A percentile compares a stretch with the other conserved stretches of the same genome.
phyloP scores from a whole-genome alignment of 2,888 invertebrate genomes.

The Leucania comma region DNA sequence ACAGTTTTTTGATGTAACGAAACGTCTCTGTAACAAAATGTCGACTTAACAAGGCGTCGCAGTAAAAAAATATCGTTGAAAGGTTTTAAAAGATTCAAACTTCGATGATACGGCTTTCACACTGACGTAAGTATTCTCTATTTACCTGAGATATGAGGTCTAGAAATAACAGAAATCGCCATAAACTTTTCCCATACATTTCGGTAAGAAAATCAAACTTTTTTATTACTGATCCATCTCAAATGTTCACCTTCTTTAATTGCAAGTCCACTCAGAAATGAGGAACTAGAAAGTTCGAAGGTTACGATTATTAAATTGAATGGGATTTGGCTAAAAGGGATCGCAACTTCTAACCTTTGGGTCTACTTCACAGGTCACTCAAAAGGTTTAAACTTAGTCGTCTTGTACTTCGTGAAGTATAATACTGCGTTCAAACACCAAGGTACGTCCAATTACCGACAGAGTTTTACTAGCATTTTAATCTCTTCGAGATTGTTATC shows the following conservation, averaged over 20 bases:
- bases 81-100: too few relatives aligned
- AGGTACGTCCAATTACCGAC: background rate
- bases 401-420: background rate
- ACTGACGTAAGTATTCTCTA: too few relatives aligned
- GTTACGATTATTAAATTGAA: slow-evolving; percentile 4
- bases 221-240: background rate
- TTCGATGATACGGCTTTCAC: too few relatives aligned
- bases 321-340: slow-evolving; percentile 26
- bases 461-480: background rate
- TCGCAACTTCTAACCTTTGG: background rate
- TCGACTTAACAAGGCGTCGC: too few relatives aligned
- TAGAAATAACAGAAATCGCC: too few relatives aligned
- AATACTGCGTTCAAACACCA: background rate
- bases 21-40: too few relatives aligned
- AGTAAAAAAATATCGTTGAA: too few relatives aligned
- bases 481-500: background rate
- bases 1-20: too few relatives aligned
- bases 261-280: background rate
- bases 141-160: too few relatives aligned
- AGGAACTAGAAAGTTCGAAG: background rate
- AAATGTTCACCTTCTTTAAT: background rate
- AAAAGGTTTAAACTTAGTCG: background rate
- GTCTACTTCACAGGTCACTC: background rate
- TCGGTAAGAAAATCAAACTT: background rate
- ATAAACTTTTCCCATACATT: too few relatives aligned